These are phyloP conservation scores for Pseudolaguvia tuberculata DNA, from an alignment of 2,113 vertebrate species.

Conservation along the genomic window DNA sequence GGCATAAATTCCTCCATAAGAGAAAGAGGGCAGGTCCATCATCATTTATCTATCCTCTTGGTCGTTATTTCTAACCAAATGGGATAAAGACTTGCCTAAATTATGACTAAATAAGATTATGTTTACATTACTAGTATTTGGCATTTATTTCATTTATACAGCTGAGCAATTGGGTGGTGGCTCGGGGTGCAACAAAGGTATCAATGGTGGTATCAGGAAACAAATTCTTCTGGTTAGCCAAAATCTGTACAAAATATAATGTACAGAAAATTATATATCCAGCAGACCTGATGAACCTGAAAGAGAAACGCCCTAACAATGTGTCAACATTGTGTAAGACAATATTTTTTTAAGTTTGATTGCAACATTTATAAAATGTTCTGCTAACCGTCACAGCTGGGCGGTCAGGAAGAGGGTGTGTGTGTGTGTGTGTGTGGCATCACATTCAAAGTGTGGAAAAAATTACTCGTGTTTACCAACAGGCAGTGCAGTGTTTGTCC, in stretches of 20 bases:
- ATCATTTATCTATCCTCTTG: constrained; percentile 10
- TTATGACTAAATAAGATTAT: background rate
- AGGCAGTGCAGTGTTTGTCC: constrained; percentile 50
- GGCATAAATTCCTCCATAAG: constrained; percentile 39
- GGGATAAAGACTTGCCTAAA: background rate
- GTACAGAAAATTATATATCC: too few species aligned
- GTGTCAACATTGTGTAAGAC: background rate
- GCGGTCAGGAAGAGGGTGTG: constrained; percentile 10
- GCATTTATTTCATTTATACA: too few species aligned
- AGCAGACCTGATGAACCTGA: background rate
- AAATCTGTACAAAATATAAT: too few species aligned
- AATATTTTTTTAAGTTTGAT: background rate
- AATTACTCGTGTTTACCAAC: constrained; percentile 46
- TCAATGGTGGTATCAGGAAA: too few species aligned
- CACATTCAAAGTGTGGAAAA: constrained; percentile 39
- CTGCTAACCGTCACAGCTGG: background rate
- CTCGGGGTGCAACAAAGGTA: too few species aligned
- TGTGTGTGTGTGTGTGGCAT: too few species aligned
- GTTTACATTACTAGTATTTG: too few species aligned
- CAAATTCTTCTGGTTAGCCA: too few species aligned
- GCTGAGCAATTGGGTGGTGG: too few species aligned
- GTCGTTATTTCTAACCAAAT: constrained; percentile 1
- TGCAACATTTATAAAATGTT: background rate
- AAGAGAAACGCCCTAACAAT: background rate
- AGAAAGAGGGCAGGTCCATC: constrained; percentile 15